These are phyloP conservation scores for Mobula birostris DNA, from an alignment of 2,113 vertebrate genomes.

Conservation along the genomic window DNA sequence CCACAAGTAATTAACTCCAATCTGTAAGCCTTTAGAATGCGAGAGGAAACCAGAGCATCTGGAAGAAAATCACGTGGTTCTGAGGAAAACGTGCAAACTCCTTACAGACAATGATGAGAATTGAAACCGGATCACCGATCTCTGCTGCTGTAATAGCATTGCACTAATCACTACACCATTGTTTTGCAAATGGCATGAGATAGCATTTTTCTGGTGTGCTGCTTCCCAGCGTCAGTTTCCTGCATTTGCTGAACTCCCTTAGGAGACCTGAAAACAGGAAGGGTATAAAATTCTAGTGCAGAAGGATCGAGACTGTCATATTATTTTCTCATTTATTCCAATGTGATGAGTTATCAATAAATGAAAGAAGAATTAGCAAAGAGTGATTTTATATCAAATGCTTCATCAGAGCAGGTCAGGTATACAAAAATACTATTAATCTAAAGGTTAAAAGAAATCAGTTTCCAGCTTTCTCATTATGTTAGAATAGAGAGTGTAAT, in stretches of 20 bases:
- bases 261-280: neutral
- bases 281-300: neutral
- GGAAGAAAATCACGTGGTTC: too few species aligned
- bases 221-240: neutral
- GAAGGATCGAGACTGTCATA: neutral
- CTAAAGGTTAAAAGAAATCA: slow-evolving; percentile 7
- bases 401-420: neutral
- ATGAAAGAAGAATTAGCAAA: slow-evolving; percentile 9
- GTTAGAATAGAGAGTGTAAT: slow-evolving; percentile 17
- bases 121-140: too few species aligned
- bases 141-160: too few species aligned
- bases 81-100: too few species aligned
- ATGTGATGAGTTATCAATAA: neutral
- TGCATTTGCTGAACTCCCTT: neutral
- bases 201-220: neutral
- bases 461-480: neutral
- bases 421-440: slow-evolving; percentile 14
- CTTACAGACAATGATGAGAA: too few species aligned
- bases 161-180: too few species aligned
- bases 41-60: too few species aligned
- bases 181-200: neutral
- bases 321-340: neutral
- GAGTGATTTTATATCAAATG: neutral
- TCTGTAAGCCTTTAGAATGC: too few species aligned
- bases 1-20: too few species aligned